Evolutionary conservation across 2,888 invertebrate species (phyloP).

Genomic region (Aethes cnicana): DNA sequence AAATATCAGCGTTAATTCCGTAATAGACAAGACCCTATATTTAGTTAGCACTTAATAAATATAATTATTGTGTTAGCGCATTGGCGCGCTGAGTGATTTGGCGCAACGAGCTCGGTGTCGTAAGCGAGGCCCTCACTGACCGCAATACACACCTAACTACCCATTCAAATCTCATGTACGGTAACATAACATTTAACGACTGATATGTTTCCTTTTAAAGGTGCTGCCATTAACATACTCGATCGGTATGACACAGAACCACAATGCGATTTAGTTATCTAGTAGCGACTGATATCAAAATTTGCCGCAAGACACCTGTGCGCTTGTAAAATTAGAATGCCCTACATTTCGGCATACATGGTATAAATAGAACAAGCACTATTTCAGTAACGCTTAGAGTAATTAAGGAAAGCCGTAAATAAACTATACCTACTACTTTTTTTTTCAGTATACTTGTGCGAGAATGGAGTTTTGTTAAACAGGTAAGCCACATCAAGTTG

Average conservation of each 20-base stretch:
- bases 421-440: not conserved
- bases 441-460: not conserved
- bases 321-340: constrained; percentile 62
- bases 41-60: constrained; percentile 21
- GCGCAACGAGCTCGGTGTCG: constrained; percentile 62
- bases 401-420: constrained; percentile 11
- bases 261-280: constrained; percentile 42
- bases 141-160: constrained; percentile 59
- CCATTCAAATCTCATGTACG: constrained; percentile 50
- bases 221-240: constrained; percentile 34
- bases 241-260: constrained; percentile 18
- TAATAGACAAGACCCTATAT: constrained; percentile 21
- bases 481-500: no score
- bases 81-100: constrained; percentile 68
- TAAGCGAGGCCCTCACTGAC: constrained; percentile 58
- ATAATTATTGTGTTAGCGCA: constrained; percentile 50
- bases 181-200: constrained; percentile 33
- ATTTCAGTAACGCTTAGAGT: constrained; percentile 12
- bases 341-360: constrained; percentile 25
- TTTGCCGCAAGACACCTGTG: constrained; percentile 61
- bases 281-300: constrained; percentile 40
- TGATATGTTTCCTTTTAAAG: constrained; percentile 28
- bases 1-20: constrained; percentile 36
- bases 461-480: no score
- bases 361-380: constrained; percentile 19